phyloP scores from a whole-genome alignment of 2,797 vertebrate species.

The Gallinago stenura region DNA sequence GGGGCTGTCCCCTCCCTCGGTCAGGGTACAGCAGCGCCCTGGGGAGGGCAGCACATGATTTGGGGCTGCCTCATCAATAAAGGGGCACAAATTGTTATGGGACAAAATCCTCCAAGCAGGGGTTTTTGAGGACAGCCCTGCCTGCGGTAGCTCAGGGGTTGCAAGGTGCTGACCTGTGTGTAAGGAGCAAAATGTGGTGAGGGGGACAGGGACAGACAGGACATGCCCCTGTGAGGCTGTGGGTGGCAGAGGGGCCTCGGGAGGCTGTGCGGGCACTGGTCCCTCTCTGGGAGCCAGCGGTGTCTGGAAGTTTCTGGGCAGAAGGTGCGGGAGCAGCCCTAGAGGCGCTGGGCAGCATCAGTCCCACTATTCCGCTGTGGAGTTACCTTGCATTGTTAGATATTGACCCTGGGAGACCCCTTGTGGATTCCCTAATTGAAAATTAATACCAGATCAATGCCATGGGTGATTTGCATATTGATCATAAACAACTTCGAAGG shows the following conservation, averaged over 20 bases:
- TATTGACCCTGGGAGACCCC: conserved; percentile 98
- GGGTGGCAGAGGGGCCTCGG: neutral
- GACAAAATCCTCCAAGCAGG: conserved; percentile 22
- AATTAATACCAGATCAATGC: conserved; percentile 99
- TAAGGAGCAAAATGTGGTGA: conserved; percentile 25
- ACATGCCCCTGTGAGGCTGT: neutral
- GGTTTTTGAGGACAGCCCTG: conserved; percentile 20
- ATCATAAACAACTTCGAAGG: conserved; percentile 99
- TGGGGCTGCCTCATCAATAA: neutral
- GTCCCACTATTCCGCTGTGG: neutral
- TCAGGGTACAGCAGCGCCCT: neutral
- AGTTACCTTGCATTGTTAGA: conserved; percentile 90
- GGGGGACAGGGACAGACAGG: neutral
- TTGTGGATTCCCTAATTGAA: conserved; percentile 99
- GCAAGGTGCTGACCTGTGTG: conserved; percentile 21
- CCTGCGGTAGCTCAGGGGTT: neutral
- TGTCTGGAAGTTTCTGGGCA: neutral
- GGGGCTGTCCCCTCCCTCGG: neutral
- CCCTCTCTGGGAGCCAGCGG: neutral
- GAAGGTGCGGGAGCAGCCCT: neutral
- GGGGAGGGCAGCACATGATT: neutral
- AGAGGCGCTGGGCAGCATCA: conserved; percentile 6
- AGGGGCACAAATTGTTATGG: neutral
- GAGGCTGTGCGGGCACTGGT: neutral
- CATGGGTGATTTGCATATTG: conserved; percentile 99